These are phyloP conservation scores for Zaprionus vittiger DNA, from an alignment of 1,140 invertebrate genomes.

Conservation along the genomic window DNA sequence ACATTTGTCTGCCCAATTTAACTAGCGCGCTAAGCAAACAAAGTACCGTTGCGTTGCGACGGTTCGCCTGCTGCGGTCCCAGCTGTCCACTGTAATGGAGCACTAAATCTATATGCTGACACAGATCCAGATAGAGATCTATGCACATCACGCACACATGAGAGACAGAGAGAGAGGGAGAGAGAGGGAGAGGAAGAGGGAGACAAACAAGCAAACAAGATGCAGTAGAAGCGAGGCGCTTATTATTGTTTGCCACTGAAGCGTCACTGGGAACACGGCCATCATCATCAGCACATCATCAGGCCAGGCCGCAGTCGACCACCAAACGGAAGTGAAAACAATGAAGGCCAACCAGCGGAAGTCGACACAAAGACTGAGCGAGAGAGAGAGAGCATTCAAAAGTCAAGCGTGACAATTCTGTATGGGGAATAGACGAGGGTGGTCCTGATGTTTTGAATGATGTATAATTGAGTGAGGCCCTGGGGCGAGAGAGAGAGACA, in stretches of 20 bases:
- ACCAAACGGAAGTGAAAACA: slow-evolving; percentile 70
- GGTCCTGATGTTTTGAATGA: slow-evolving; percentile 38
- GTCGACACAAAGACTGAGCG: neutral
- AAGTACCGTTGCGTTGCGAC: slow-evolving; percentile 24
- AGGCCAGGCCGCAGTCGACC: slow-evolving; percentile 32
- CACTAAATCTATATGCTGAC: slow-evolving; percentile 57
- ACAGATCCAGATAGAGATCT: slow-evolving; percentile 53
- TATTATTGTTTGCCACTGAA: slow-evolving; percentile 74
- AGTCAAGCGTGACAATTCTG: slow-evolving; percentile 33
- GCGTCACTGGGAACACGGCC: slow-evolving; percentile 47
- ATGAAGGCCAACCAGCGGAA: slow-evolving; percentile 54
- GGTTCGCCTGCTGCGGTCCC: slow-evolving; percentile 9
- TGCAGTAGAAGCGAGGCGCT: slow-evolving; percentile 53
- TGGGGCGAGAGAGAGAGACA: neutral
- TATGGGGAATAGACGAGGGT: slow-evolving; percentile 22
- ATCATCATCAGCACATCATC: slow-evolving; percentile 45
- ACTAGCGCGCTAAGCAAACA: slow-evolving; percentile 56
- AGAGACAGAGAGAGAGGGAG: neutral
- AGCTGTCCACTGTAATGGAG: slow-evolving; percentile 58
- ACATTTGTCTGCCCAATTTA: slow-evolving; percentile 71
- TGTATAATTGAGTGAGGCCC: slow-evolving; percentile 47
- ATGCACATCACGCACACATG: slow-evolving; percentile 30
- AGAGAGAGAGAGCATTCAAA: slow-evolving; percentile 34
- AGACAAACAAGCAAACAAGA: slow-evolving; percentile 53
- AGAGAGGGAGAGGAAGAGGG: neutral